Evolutionary conservation across 2,888 invertebrate genomes (phyloP).

Genomic region (Archips crataeganus): DNA sequence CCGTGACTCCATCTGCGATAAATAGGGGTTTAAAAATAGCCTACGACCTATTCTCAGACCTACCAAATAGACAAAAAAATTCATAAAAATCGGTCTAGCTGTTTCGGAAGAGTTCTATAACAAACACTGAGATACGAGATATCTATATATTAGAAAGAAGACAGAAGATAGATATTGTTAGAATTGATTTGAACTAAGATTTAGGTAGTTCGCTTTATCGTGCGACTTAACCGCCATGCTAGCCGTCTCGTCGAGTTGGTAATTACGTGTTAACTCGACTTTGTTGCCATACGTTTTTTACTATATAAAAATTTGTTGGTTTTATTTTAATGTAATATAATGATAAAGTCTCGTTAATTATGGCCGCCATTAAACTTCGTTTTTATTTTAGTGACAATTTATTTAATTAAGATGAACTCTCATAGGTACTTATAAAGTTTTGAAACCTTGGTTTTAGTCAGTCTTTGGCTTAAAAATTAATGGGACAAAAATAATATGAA

Average conservation of each 20-base stretch:
- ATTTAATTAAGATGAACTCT: background rate
- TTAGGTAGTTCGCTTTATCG: background rate
- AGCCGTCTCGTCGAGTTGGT: constrained; percentile 19
- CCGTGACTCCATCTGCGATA: no score
- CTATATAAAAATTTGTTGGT: background rate
- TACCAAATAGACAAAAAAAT: background rate
- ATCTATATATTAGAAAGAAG: no score
- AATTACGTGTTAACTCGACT: constrained; percentile 26
- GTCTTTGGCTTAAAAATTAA: no score
- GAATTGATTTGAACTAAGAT: background rate
- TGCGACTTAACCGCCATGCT: constrained; percentile 14
- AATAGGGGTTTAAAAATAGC: no score
- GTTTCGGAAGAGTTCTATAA: no score
- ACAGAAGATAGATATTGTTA: background rate
- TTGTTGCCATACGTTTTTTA: constrained; percentile 31
- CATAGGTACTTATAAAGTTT: no score
- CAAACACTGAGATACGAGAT: no score
- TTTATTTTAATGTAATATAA: background rate
- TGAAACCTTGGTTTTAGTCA: no score
- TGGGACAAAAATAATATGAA: no score
- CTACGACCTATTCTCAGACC: no score
- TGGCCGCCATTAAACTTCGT: background rate
- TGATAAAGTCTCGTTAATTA: background rate
- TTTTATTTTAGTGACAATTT: background rate
- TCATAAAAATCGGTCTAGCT: background rate